Evolutionary conservation across 2,113 vertebrate genomes (phyloP), one percentile per base, ranked within the genome.

Genomic region (Felis catus): DNA sequence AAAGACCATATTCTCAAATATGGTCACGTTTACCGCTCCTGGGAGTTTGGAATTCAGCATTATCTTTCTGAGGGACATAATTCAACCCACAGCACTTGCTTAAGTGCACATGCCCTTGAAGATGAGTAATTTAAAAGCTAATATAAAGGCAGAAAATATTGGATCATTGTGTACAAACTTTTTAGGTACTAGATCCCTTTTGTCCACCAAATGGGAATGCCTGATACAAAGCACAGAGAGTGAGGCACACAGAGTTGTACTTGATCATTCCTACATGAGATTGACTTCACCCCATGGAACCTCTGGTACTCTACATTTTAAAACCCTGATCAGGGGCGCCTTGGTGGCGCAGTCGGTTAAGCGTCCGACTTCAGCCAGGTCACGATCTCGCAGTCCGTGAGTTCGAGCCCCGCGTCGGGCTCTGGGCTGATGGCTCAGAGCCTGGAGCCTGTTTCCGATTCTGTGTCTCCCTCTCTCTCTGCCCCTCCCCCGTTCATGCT

Each of bases 181-280:
- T 89, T 33, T 70, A 61, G 8, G 29, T 45, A 8, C 36, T 58
- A 90, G 80, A 58, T 82, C 31, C 18, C 21, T 85, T 76, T 80
- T 58, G 23, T 66, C 9, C 33, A n/a, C 39, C 21, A 39, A 19
- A 4, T 21, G 23, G 65, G 53, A 36, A 80, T 61, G 27, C 21
- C 33, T 33, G 3, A 4, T 45, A 9, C 14, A 51, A 79, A 79
- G 19, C 7, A 2, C 5, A n/a, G 12, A 48, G 33, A 1, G 29
- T 18, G 8, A 15, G 7, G 4, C 1, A 7, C 2, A 7, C 61
- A 3, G 4, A 25, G 19, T 76, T 73, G 27, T 81, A 0, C 33
- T 53, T 58, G 33, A 61, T 88, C 25, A 5, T 11, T 36, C 16
- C 68, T 39, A 5, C 36, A 36, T 36, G 36, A 36, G 36, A 36